These are phyloP conservation scores for Saccopteryx bilineata DNA, from an alignment of 2,113 vertebrate genomes.

Conservation along the genomic window DNA sequence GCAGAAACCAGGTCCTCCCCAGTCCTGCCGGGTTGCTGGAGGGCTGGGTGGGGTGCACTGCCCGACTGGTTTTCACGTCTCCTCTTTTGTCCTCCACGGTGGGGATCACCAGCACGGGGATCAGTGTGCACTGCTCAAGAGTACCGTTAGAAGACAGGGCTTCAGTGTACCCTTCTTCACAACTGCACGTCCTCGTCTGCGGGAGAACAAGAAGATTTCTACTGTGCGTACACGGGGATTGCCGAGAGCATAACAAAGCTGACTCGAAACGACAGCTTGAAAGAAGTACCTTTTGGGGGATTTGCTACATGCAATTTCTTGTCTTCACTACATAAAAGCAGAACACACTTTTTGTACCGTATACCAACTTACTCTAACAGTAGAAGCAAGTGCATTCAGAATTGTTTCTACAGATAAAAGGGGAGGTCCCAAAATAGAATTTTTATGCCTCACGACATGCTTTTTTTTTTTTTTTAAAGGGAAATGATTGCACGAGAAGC, in stretches of 20 bases:
- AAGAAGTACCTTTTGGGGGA: neutral
- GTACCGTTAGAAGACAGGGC: conserved; percentile 93
- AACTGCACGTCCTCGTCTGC: conserved; percentile 93
- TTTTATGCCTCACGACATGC: neutral
- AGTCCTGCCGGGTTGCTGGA: conserved; percentile 91
- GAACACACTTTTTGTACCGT: neutral
- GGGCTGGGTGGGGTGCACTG: conserved; percentile 94
- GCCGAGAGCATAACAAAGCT: neutral
- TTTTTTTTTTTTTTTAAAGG: fast-evolving
- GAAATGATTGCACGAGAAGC: neutral
- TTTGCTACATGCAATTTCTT: neutral
- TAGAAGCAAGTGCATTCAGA: neutral
- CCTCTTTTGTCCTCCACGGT: conserved; percentile 93
- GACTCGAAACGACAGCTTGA: neutral
- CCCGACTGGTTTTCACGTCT: conserved; percentile 98
- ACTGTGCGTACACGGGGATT: neutral
- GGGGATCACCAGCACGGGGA: conserved; percentile 95
- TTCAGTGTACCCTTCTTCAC: conserved; percentile 97
- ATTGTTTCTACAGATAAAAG: neutral
- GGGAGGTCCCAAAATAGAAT: neutral
- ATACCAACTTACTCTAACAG: neutral
- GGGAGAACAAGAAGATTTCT: conserved; percentile 82
- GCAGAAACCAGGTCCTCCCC: conserved; percentile 97
- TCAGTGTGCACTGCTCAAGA: conserved; percentile 95
- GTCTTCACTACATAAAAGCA: neutral